Evolutionary conservation across 2,797 vertebrate species (phyloP), one percentile per base, ranked within the genome.

Genomic region (Scolopax bukidnonensis): DNA sequence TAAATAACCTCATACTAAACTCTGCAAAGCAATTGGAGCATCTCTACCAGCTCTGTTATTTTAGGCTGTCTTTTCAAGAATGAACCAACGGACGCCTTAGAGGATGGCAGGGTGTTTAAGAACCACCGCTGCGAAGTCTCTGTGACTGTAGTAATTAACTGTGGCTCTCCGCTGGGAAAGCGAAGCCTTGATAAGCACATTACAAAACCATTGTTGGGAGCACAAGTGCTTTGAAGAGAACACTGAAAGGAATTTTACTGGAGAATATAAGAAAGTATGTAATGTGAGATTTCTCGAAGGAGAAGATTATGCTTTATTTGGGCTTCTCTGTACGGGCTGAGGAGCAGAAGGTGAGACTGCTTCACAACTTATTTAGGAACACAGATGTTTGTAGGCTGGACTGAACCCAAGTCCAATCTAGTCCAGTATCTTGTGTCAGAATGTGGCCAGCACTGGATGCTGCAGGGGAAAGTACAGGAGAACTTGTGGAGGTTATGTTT

Each of bases 121-220:
- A 95, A 38, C 33, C 25, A 54, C 40, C 6, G 8, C 45, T 90
- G 41, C 60, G 96, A 94, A 90, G 41, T 71, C 27, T 83, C 75
- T 70, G 69, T 93, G 92, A 92, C 91, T 95, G 74, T 65, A 93
- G 56, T 94, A 97, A 97, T 97, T 96, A 96, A 90, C 84, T 78
- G 59, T 81, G 76, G 25, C 30, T 33, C 50, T 79, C 95, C 30
- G 1, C 71, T 96, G 73, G 75, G 93, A 93, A 96, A 96, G 48
- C 4, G 30, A 94, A 90, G 69, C 54, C 93, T 94, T 95, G 95
- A 97, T 95, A 94, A 96, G 94, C 90, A 74, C 48, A 38, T 95
- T 95, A 96, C 84, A 95, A 92, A 96, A n/a, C 50, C 78, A 71
- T 77, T 93, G 93, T 93, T 7, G 24, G 63, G 70, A 79, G 63